Evolutionary conservation across 1,140 invertebrate species (phyloP).

Genomic region (Drosophila simulans): DNA sequence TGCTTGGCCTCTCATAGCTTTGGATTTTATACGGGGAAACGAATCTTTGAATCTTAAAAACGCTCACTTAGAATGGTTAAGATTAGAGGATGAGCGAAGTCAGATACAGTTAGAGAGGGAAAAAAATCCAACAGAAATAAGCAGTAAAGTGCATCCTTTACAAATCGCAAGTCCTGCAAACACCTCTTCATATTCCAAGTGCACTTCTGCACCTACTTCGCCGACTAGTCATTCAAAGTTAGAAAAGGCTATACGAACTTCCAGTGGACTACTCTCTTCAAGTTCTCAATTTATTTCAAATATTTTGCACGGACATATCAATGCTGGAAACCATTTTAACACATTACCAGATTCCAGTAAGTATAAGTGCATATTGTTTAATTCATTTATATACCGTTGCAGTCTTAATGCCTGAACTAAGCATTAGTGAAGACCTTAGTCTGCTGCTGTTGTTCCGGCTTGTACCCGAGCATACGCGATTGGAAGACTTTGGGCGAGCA

Average conservation of each 20-base stretch:
- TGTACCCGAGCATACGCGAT: too few species aligned
- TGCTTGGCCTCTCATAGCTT: conserved; percentile 87
- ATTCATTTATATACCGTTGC: neutral
- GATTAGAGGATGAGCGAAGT: conserved; percentile 55
- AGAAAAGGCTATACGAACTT: conserved; percentile 32
- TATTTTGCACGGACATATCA: conserved; percentile 86
- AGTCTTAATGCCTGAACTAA: neutral
- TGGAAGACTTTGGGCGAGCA: too few species aligned
- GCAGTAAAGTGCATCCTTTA: neutral
- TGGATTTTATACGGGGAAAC: conserved; percentile 69
- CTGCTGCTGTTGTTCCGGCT: too few species aligned
- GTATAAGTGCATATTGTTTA: conserved; percentile 14
- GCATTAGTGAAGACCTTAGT: too few species aligned
- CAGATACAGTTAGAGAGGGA: conserved; percentile 56
- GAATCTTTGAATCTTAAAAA: conserved; percentile 46
- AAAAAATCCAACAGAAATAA: conserved; percentile 15
- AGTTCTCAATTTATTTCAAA: conserved; percentile 88
- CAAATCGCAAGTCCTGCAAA: neutral
- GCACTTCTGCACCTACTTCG: conserved; percentile 58
- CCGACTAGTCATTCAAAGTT: conserved; percentile 49
- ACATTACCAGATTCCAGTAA: conserved; percentile 41
- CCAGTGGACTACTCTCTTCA: conserved; percentile 72
- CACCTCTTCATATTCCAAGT: neutral
- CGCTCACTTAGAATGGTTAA: conserved; percentile 66
- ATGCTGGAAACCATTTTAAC: conserved; percentile 8